Evolutionary conservation across 1,140 invertebrate species (phyloP).

Genomic region (Zaprionus camerounensis): DNA sequence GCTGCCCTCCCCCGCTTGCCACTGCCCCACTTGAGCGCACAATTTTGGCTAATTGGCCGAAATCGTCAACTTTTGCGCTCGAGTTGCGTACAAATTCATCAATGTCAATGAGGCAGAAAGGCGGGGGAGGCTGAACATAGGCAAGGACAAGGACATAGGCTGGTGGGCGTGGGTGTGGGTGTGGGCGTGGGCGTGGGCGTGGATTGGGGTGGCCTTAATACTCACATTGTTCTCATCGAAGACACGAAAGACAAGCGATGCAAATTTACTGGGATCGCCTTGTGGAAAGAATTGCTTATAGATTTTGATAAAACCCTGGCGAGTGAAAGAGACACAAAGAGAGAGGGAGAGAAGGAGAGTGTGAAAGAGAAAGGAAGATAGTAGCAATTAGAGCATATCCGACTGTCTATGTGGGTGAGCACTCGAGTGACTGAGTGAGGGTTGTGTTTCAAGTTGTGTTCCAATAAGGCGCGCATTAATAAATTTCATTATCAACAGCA

Average conservation of each 20-base stretch:
- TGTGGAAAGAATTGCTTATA: conserved; percentile 99
- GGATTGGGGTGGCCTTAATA: conserved; percentile 64
- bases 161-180: neutral
- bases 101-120: conserved; percentile 40
- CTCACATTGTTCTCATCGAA: conserved; percentile 99
- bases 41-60: conserved; percentile 48
- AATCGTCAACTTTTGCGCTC: conserved; percentile 50
- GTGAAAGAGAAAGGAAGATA: neutral
- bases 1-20: neutral
- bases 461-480: conserved; percentile 70
- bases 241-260: conserved; percentile 97
- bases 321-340: conserved; percentile 49
- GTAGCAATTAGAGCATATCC: conserved; percentile 9
- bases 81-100: conserved; percentile 46
- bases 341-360: neutral
- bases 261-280: conserved; percentile 99
- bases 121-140: neutral
- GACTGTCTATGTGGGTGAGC: conserved; percentile 25
- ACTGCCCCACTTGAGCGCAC: conserved; percentile 19
- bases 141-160: conserved; percentile 22
- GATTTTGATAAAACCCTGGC: conserved; percentile 98
- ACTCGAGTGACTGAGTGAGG: conserved; percentile 43
- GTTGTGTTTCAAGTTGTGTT: conserved; percentile 27
- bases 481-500: conserved; percentile 72
- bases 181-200: neutral